Base-by-base conservation (phyloP, 2,888 invertebrate species). In the Polyommatus iphigenia region DNA sequence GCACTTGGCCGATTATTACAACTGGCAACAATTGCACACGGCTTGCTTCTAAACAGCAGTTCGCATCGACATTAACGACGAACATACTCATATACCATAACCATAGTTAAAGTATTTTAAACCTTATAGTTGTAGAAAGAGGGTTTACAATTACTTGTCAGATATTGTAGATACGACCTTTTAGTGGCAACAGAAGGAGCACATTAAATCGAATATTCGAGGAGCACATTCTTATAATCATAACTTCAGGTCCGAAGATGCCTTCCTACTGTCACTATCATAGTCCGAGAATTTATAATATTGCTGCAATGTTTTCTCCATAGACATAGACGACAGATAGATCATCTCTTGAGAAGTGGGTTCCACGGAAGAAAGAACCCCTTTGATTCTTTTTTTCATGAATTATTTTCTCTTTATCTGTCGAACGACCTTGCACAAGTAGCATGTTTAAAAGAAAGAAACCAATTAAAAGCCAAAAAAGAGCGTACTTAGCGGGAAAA, bases 11-110 rank as follows among this genome's bases (percentile, higher is more conserved):
- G n/a, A n/a, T n/a, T n/a, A n/a, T n/a, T 73, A 41, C 50, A 50
- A 73, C 50, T 72, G 67, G 67, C 46, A 76, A 59, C 71, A 78
- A 78, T 78, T 75, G 75, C 75, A 75, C 50, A 75, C 73, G 20
- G 73, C 3, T 24, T 46, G 46, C 15, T 50, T 29, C 50, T 75
- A 75, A 75, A 75, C 54, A 75, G 24, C 29, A 18, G 24, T 75
- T 75, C 20, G 29, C 54, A 32, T 54, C 41, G 72, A 20, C 72
- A 41, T 32, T 67, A 67, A 67, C 67, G 32, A 29, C 2, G 4
- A 13, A 0, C 62, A 24, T 13, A 29, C 67, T 18, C 29, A 32
- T 29, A 67, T 29, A 32, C 67, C 62, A 62, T 32, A 32, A 15
- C 18, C 67, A 2, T 7, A 7, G 2, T 32, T 67, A 6, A 32